A percentile compares a stretch with the other conserved stretches of the same genome.
These are phyloP conservation scores for Athrips mouffetella DNA, from an alignment of 2,888 invertebrate genomes.

Conservation along the genomic window DNA sequence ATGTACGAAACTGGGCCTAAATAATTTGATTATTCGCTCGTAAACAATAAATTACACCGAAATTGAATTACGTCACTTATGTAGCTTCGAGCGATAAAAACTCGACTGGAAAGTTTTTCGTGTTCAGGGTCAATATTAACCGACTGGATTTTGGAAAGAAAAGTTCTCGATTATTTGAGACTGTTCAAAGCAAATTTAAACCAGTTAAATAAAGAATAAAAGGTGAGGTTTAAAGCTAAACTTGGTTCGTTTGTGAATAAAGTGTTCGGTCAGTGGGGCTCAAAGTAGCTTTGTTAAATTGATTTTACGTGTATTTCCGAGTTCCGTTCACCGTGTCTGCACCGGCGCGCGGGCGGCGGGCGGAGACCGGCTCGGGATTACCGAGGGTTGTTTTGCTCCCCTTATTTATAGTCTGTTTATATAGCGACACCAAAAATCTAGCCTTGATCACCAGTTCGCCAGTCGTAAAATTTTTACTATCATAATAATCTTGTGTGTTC, in stretches of 20 bases:
- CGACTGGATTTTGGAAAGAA: neutral
- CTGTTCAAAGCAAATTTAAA: neutral
- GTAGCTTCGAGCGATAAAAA: neutral
- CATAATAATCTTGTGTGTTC: neutral
- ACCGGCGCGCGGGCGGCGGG: slow-evolving; percentile 37
- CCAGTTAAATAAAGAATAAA: slow-evolving; percentile 23
- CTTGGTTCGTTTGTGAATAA: slow-evolving; percentile 46
- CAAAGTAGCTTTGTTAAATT: slow-evolving; percentile 72
- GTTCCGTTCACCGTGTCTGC: slow-evolving; percentile 29
- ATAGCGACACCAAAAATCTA: neutral
- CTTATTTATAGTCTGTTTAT: slow-evolving; percentile 25
- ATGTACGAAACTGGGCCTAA: slow-evolving; percentile 8
- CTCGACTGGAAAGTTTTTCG: neutral
- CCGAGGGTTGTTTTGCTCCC: slow-evolving; percentile 41
- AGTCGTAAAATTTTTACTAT: slow-evolving; percentile 4
- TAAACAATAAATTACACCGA: slow-evolving; percentile 11
- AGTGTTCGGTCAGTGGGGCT: slow-evolving; percentile 60
- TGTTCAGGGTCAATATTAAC: neutral
- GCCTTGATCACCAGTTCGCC: neutral
- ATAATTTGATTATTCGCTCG: slow-evolving; percentile 12
- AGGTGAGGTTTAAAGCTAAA: slow-evolving; percentile 27
- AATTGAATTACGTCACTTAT: slow-evolving; percentile 11
- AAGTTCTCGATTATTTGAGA: neutral
- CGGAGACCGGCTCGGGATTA: slow-evolving; percentile 47
- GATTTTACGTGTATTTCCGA: slow-evolving; percentile 75